Percentiles rank a stretch among this genome's conserved stretches.
Conservation (phyloP, 2,797 vertebrate species). For the Onychomys arenicola region DNA sequence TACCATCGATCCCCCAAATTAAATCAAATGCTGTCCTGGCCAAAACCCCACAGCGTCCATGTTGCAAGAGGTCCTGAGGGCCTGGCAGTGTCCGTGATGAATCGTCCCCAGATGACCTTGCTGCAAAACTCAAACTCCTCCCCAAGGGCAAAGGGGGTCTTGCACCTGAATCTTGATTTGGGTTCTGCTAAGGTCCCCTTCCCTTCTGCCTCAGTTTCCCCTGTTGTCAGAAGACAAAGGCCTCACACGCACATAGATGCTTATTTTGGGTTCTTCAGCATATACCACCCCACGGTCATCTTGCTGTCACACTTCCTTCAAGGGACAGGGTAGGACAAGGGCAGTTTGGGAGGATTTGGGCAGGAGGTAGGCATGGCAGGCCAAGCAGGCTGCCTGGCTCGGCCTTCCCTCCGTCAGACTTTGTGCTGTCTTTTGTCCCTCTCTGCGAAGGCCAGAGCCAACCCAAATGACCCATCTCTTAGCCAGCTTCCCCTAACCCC, state of each 20-base stretch:
- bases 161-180: background rate
- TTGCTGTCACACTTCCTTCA: background rate
- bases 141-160: background rate
- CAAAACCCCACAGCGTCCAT: background rate
- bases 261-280: background rate
- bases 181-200: background rate
- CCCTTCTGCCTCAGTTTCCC: background rate
- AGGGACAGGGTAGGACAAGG: background rate
- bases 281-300: fast-evolving
- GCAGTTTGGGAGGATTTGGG: background rate
- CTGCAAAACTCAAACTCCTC: background rate
- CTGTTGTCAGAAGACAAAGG: background rate
- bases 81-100: background rate
- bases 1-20: background rate
- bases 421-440: background rate
- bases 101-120: background rate
- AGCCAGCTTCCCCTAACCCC: background rate
- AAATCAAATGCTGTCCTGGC: background rate
- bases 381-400: background rate
- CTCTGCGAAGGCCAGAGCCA: background rate
- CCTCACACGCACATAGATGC: background rate
- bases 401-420: background rate
- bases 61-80: too few species aligned
- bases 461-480: background rate
- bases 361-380: background rate